Evolutionary conservation across 2,888 invertebrate genomes (phyloP), one percentile per base, ranked within the genome.

Genomic region (Zaprionus lineosus): DNA sequence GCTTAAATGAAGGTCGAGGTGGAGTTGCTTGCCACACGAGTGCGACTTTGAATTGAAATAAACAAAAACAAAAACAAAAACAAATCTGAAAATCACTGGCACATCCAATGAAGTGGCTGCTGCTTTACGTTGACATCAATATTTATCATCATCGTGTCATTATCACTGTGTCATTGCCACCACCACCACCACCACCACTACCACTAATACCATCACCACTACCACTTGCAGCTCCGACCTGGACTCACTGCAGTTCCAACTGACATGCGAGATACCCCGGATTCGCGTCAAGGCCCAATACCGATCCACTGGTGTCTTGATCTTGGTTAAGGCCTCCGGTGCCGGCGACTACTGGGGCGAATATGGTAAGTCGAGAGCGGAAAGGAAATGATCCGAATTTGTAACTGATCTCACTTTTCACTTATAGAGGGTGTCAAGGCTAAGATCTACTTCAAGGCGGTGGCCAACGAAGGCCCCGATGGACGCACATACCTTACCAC

Each of bases 291-390:
- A 92, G 81, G 95, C 96, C 0, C 93, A 94, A 79, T 96, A 96
- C 90, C 93, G 94, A 74, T 96, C 96, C 12, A 94, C 94, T 4
- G 96, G 96, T 4, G 92, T 95, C 4, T 91, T 96, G 51, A 93
- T 96, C 73, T 91, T 96, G 60, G 94, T 96, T 0, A 93, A 95
- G 74, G 96, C 96, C 4, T 94, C 95, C 0, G 96, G 96, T 2
- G 95, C 95, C 41, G 96, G 96, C 2, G 95, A 96, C 87, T 96
- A 96, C 89, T 96, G 96, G 96, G 96, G 96, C 52, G 95, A 96
- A 90, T 96, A 96, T 84, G 95, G 96, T 96, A 87, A 90, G 87
- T 72, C 31, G 6, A 28, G 2, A 8, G n/a, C 6, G 5, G 18
- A 9, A 14, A 15, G 11, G n/a, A n/a, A 2, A 7, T 24, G 8